A percentile compares a stretch with the other conserved stretches of the same genome.
phyloP scores from a whole-genome alignment of 2,888 invertebrate species.

The Muschampia plurimacula region DNA sequence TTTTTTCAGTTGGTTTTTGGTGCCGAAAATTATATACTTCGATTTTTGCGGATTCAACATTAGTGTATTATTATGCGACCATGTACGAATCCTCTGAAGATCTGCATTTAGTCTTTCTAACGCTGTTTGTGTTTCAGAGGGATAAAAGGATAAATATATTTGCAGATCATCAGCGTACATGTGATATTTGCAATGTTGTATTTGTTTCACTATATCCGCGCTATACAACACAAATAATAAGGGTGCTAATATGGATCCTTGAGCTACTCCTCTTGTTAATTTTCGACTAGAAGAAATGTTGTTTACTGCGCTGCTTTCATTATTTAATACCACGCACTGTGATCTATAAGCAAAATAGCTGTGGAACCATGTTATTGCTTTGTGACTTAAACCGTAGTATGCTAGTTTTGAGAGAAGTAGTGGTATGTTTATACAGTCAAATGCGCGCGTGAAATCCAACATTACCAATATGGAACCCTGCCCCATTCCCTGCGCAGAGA shows the following conservation, averaged over 20 bases:
- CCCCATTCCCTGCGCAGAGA: neutral
- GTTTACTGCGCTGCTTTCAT: neutral
- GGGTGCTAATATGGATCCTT: neutral
- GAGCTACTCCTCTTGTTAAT: neutral
- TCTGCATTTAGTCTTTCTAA: neutral
- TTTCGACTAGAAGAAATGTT: neutral
- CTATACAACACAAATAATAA: neutral
- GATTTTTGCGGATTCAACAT: neutral
- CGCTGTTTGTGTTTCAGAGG: neutral
- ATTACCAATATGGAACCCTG: neutral
- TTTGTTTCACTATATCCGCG: neutral
- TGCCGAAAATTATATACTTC: neutral
- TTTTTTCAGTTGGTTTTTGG: neutral
- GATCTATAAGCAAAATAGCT: neutral
- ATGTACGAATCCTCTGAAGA: neutral
- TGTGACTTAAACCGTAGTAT: neutral
- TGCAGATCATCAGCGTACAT: too few relatives aligned
- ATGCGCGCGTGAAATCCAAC: neutral
- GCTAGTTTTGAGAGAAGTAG: neutral
- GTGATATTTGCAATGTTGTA: too few relatives aligned
- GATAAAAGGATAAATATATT: too few relatives aligned
- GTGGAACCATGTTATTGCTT: neutral
- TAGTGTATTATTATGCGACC: neutral
- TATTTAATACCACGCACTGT: neutral
- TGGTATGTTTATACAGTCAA: neutral